Evolutionary conservation across 2,797 vertebrate species (phyloP).

Genomic region (Sebastes iracundus): DNA sequence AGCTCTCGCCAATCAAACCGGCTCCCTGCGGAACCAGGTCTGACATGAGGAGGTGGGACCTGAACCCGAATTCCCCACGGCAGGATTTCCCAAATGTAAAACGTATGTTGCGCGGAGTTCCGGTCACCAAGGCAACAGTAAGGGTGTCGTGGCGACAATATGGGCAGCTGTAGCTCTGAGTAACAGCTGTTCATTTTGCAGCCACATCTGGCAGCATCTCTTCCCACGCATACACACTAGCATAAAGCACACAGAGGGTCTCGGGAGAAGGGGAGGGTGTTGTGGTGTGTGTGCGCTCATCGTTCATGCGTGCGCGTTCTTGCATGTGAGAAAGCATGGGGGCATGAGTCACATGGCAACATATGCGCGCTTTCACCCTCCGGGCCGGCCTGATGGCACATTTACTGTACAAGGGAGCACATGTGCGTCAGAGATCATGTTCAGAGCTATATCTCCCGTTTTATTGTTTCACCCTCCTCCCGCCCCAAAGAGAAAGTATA

Average conservation of each 20-base stretch:
- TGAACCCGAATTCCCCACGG: background rate
- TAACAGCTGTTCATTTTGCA: constrained; percentile 79
- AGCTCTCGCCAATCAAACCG: constrained; percentile 5
- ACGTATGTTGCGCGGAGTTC: constrained; percentile 3
- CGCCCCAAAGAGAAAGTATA: constrained; percentile 27
- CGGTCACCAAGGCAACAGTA: constrained; percentile 60
- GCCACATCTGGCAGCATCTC: constrained; percentile 77
- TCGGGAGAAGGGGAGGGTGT: constrained; percentile 11
- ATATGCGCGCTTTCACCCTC: constrained; percentile 8
- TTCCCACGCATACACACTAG: background rate
- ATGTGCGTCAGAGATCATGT: background rate
- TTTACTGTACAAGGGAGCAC: background rate
- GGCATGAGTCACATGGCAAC: background rate
- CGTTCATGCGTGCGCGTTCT: background rate
- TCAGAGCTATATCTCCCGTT: background rate
- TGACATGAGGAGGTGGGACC: background rate
- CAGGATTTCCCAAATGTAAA: constrained; percentile 9
- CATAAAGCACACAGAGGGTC: constrained; percentile 24
- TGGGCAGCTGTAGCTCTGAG: constrained; percentile 68
- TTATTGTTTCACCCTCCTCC: background rate
- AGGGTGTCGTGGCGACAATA: constrained; percentile 39
- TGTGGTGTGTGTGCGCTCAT: background rate
- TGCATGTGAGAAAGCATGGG: background rate
- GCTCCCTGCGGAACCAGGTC: background rate
- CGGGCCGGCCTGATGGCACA: background rate